Evolutionary conservation across 1,140 invertebrate species (phyloP), one percentile per base, ranked within the genome.

Genomic region (Brachionus koreanus): DNA sequence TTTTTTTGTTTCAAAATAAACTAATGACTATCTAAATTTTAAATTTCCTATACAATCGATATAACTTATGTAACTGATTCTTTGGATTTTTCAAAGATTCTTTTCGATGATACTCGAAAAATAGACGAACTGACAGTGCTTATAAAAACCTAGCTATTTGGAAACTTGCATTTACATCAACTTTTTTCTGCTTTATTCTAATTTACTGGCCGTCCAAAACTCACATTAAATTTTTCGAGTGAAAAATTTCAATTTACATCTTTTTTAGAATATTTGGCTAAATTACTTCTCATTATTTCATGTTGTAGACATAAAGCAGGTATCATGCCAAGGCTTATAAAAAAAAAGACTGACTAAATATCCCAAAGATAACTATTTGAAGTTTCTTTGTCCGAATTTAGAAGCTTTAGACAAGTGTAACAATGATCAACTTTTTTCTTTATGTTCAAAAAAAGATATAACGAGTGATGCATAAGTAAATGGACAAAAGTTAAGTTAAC

Each of bases 21-120:
- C n/a, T n/a, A n/a, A n/a, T n/a, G n/a, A n/a, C n/a, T n/a, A n/a
- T n/a, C n/a, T n/a, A n/a, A n/a, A n/a, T n/a, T n/a, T n/a, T n/a
- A n/a, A n/a, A n/a, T n/a, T n/a, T n/a, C n/a, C n/a, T n/a, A n/a
- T n/a, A n/a, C n/a, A n/a, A n/a, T n/a, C n/a, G 69, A 74, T 46
- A 74, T 74, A 29, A 74, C 69, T 25, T 74, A 74, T 10, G 43
- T 74, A 0, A 74, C 69, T 46, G 69, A 74, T 16, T 46, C 69
- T 25, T 74, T 74, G 23, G 69, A 74, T 25, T 74, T 74, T 74
- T 74, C 69, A 3, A 74, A 74, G 43, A 74, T 74, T 25, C 12
- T 74, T 46, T 74, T 74, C 23, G 69, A 74, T 39, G 69, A 74
- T 46, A 46, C 69, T 0, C 16, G 69, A 25, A 74, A 74, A 39